A percentile compares a stretch with the other conserved stretches of the same genome.
phyloP scores from a whole-genome alignment of 2,888 invertebrate species.

The Lasioglossum vierecki region DNA sequence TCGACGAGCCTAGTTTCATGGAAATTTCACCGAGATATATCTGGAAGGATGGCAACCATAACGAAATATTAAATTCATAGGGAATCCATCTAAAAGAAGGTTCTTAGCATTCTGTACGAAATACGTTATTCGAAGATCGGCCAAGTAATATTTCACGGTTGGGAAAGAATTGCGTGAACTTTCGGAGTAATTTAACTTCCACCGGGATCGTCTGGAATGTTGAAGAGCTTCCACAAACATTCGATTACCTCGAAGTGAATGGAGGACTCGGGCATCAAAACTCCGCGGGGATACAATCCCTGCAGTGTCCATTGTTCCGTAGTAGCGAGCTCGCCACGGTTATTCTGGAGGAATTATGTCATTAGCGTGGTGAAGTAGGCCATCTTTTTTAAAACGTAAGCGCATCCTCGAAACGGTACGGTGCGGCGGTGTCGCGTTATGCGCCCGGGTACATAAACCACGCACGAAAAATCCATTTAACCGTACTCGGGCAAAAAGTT shows the following conservation, averaged over 20 bases:
- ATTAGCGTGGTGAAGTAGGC: conserved; percentile 47
- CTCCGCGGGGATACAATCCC: neutral
- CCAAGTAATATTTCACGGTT: neutral
- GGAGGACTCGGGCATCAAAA: neutral
- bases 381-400: conserved; percentile 39
- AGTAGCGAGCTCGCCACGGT: conserved; percentile 26
- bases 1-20: no score
- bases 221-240: neutral
- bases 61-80: neutral
- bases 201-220: neutral
- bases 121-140: conserved; percentile 1
- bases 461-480: conserved; percentile 47
- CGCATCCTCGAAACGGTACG: conserved; percentile 28
- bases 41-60: neutral
- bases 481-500: conserved; percentile 38
- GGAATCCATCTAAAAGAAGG: neutral
- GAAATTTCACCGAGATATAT: neutral
- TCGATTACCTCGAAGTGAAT: neutral
- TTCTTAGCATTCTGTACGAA: neutral
- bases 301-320: conserved; percentile 32
- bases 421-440: neutral
- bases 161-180: neutral
- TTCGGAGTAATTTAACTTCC: neutral
- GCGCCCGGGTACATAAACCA: conserved; percentile 23
- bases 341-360: conserved; percentile 52